phyloP scores from a whole-genome alignment of 2,113 vertebrate species.

The Protobothrops mucrosquamatus region DNA sequence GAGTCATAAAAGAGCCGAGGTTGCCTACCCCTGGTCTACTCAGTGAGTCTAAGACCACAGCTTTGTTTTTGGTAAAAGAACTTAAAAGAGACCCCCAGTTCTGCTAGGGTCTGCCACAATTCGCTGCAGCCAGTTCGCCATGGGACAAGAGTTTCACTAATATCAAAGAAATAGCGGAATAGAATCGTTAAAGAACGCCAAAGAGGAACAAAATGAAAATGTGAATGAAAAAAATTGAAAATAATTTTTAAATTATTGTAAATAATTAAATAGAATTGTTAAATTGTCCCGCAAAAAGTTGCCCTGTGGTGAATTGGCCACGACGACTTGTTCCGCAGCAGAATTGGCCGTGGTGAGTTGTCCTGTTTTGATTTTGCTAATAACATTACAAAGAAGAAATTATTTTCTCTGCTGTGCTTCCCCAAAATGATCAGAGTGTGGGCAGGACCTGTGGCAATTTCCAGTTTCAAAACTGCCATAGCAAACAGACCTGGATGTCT shows the following conservation, averaged over 20 bases:
- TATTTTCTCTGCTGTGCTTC: not conserved
- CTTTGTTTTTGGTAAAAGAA: not conserved
- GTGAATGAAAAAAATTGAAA: not conserved
- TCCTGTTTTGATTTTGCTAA: too few relatives aligned
- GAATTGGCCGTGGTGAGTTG: too few relatives aligned
- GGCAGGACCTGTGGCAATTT: too few relatives aligned
- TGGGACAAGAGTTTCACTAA: not conserved
- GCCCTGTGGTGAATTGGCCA: too few relatives aligned
- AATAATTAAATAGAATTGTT: too few relatives aligned
- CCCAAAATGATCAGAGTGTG: not conserved
- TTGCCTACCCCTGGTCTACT: not conserved
- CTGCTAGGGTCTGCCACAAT: not conserved
- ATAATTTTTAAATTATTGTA: too few relatives aligned
- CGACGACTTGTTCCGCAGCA: too few relatives aligned
- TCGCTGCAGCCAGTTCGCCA: not conserved
- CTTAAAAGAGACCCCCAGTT: not conserved
- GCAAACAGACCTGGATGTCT: not conserved
- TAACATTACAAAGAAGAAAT: not conserved
- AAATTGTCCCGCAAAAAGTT: too few relatives aligned
- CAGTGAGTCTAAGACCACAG: not conserved
- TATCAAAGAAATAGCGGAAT: not conserved
- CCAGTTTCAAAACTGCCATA: not conserved
- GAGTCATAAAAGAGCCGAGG: too few relatives aligned
- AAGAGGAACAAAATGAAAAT: not conserved
- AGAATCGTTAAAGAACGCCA: not conserved